These are phyloP conservation scores for Lacerta viridis DNA, from an alignment of 2,797 vertebrate genomes.

Conservation along the genomic window DNA sequence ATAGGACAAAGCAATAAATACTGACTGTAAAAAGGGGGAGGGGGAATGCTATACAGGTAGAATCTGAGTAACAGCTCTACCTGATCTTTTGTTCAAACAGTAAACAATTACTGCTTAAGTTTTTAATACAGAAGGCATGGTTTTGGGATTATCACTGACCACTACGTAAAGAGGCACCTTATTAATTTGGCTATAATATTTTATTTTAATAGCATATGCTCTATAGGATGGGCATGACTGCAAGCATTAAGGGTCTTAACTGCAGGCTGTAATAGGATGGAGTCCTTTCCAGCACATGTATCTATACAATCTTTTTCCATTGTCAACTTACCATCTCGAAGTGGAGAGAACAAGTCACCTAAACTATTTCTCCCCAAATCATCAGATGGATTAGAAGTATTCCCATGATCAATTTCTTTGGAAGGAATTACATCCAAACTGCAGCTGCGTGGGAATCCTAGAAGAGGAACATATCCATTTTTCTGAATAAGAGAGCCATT, in stretches of 20 bases:
- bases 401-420: conserved; percentile 88
- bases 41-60: conserved; percentile 18
- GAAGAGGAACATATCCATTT: conserved; percentile 37
- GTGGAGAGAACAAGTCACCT: conserved; percentile 93
- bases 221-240: neutral
- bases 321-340: conserved; percentile 85
- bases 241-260: neutral
- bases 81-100: neutral
- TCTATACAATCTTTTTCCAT: neutral
- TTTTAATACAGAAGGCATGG: conserved; percentile 24
- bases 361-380: conserved; percentile 88
- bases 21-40: conserved; percentile 25
- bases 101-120: conserved; percentile 1
- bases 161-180: neutral
- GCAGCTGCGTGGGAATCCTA: conserved; percentile 79
- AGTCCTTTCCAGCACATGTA: neutral
- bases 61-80: neutral
- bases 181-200: neutral
- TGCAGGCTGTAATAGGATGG: neutral
- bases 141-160: neutral
- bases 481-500: neutral
- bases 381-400: conserved; percentile 78
- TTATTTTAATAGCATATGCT: neutral
- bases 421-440: conserved; percentile 81
- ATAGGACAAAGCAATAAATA: conserved; percentile 59